Percentiles rank a stretch among this genome's conserved stretches.
phyloP scores from a whole-genome alignment of 2,113 vertebrate species.

The Apaloderma vittatum region DNA sequence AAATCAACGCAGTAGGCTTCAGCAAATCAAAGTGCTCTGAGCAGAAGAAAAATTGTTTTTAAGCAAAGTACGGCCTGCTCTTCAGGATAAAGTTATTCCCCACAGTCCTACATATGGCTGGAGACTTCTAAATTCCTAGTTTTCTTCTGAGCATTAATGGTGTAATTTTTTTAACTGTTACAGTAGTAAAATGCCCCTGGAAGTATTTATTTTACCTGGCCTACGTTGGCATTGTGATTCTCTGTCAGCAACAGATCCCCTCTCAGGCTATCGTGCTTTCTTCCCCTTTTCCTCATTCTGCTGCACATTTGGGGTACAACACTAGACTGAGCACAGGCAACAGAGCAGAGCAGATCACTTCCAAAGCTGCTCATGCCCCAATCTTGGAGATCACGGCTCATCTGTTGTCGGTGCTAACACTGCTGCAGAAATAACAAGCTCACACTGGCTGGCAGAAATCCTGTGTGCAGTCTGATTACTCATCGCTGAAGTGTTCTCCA shows the following conservation, averaged over 20 bases:
- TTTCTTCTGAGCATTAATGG: neutral
- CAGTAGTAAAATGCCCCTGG: neutral
- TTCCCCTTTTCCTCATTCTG: neutral
- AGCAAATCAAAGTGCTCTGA: neutral
- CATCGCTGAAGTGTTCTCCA: neutral
- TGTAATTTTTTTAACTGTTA: neutral
- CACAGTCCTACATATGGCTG: neutral
- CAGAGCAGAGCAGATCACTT: constrained; percentile 14
- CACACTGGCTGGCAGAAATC: neutral
- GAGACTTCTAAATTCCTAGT: neutral
- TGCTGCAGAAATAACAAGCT: neutral
- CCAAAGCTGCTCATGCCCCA: neutral
- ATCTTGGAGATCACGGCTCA: fast-evolving
- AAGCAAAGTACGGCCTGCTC: neutral
- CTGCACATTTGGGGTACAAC: neutral
- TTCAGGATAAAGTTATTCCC: neutral
- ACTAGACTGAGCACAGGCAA: neutral
- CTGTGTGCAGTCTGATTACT: neutral
- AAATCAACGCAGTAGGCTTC: neutral
- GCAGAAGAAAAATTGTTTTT: neutral
- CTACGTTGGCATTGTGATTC: neutral
- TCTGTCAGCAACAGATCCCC: neutral
- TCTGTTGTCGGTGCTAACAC: neutral
- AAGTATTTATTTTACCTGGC: neutral
- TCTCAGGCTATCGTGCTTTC: neutral